Evolutionary conservation across 1,140 invertebrate genomes (phyloP).

Genomic region (Gonatopus flavifemur): DNA sequence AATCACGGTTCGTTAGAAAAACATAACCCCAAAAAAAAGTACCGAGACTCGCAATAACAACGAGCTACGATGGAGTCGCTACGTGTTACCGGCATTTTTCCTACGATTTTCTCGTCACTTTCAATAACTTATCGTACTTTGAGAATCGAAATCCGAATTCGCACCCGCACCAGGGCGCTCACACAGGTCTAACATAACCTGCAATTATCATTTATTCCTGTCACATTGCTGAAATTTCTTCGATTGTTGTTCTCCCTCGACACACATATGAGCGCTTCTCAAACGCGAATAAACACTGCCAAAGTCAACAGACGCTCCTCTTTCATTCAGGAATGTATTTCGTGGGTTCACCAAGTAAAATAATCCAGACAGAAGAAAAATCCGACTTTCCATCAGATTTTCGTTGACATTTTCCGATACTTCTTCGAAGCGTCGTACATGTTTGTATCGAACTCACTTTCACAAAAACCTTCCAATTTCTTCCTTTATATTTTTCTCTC

Average conservation of each 20-base stretch:
- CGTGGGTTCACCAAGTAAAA: no score
- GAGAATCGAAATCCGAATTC: conserved; percentile 18
- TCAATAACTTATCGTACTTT: conserved; percentile 7
- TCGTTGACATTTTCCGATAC: no score
- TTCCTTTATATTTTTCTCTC: no score
- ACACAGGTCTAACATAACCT: conserved; percentile 26
- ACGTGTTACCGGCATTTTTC: conserved; percentile 40
- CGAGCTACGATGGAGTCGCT: conserved; percentile 17
- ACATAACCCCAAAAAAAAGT: background rate
- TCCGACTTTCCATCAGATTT: no score
- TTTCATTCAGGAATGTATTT: conserved; percentile 20
- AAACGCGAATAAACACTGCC: conserved; percentile 57
- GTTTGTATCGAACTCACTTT: no score
- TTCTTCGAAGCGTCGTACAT: no score
- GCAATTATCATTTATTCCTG: conserved; percentile 29
- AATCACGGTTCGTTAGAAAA: conserved; percentile 7
- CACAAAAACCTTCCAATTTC: no score
- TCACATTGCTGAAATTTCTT: conserved; percentile 32
- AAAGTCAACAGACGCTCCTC: conserved; percentile 49
- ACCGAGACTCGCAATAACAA: conserved; percentile 24
- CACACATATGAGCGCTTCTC: background rate
- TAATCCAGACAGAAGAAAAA: no score
- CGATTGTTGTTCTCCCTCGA: conserved; percentile 14
- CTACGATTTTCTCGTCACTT: conserved; percentile 14
- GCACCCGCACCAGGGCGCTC: conserved; percentile 27